phyloP scores from a whole-genome alignment of 2,797 vertebrate species.

The Hylomyscus alleni region DNA sequence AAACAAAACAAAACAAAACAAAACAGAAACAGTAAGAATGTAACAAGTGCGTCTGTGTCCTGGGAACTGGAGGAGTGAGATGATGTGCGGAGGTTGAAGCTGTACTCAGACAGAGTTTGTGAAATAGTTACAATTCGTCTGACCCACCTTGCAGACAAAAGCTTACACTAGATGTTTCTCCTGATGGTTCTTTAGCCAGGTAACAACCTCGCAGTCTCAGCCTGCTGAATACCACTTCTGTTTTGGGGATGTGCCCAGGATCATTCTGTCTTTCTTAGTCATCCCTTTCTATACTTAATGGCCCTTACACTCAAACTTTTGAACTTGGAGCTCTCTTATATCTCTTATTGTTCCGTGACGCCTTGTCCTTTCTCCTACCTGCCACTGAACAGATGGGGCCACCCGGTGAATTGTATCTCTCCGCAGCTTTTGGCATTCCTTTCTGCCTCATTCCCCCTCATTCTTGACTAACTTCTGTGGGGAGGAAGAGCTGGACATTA shows the following conservation, averaged over 20 bases:
- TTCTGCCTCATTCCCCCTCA: constrained; percentile 43
- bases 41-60: neutral
- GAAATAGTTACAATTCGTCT: neutral
- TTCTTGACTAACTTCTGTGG: constrained; percentile 22
- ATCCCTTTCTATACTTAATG: constrained; percentile 69
- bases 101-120: neutral
- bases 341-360: constrained; percentile 10
- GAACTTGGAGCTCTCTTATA: neutral
- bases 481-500: constrained; percentile 34
- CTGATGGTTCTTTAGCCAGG: constrained; percentile 9
- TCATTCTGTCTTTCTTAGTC: constrained; percentile 55
- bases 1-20: neutral
- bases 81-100: neutral
- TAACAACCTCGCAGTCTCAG: constrained; percentile 8
- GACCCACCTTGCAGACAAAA: neutral
- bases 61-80: neutral
- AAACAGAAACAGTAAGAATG: neutral
- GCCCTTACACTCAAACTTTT: constrained; percentile 43
- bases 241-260: constrained; percentile 56
- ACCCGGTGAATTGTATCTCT: neutral
- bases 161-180: neutral
- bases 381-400: neutral
- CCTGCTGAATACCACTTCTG: constrained; percentile 5
- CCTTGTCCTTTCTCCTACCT: neutral
- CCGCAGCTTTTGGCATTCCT: neutral